Evolutionary conservation across 2,113 vertebrate species (phyloP), one percentile per base, ranked within the genome.

Genomic region (Otis tarda): DNA sequence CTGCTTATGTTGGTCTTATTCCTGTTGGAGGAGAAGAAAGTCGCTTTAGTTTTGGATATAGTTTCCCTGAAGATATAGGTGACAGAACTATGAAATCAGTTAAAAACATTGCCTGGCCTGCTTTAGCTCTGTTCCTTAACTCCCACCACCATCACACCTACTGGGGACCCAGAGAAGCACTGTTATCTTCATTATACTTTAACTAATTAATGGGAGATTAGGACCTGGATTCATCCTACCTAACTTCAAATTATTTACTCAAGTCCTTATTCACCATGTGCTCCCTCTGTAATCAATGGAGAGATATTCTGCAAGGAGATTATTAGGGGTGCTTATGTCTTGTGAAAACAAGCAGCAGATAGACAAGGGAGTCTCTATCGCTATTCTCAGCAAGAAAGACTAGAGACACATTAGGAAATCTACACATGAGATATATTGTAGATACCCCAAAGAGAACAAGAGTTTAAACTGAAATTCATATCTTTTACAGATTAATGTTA

Each of bases 381-480:
- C 2, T 64, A 3, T 59, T 75, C 8, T 23, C 25, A 85, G 28
- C 3, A 39, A 77, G 24, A 82, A 61, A 57, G 10, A 68, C 13
- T 30, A 21, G 19, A 63, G 6, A 67, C 5, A 22, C 5, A 22
- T 53, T 7, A 53, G 17, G 12, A 77, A 83, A 83, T 27, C 23
- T 61, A 22, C 12, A 20, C 0, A 0, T 30, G 12, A 65, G 55
- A 17, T 21, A 5, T 30, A 21, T 14, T 49, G 11, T 15, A 49
- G 6, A 21, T 45, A 60, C 5, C 3, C 5, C 31, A 87, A 37
- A 65, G 9, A 41, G 35, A 71, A 30, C 4, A 68, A 20, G 10
- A 65, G 5, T 64, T 63, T 83, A 6, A 43, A 10, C 31, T 50
- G 28, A 61, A 79, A 49, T 43, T 33, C 6, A 4, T 39, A 6